Percentiles rank a stretch among this genome's conserved stretches.
These are phyloP conservation scores for Pogonocichla stellata DNA, from an alignment of 2,113 vertebrate species.

Conservation along the genomic window DNA sequence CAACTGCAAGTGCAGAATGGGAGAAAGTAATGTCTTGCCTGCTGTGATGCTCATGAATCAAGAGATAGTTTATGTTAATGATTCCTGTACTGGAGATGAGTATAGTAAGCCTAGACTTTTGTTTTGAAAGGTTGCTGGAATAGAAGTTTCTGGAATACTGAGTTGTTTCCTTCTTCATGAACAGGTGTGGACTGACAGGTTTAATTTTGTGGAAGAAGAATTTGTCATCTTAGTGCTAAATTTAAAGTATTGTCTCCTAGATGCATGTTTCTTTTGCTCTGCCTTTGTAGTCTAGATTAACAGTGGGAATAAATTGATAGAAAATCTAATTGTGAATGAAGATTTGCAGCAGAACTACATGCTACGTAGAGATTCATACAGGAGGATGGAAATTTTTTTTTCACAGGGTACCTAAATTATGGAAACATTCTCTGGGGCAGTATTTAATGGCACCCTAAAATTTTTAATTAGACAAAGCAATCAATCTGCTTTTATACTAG, in stretches of 20 bases:
- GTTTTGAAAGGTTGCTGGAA: background rate
- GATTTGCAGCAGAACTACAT: background rate
- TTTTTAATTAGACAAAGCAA: background rate
- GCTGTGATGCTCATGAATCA: constrained; percentile 9
- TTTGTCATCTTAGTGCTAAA: background rate
- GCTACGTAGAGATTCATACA: background rate
- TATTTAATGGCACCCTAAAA: background rate
- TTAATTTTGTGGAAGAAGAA: background rate
- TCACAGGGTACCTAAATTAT: background rate
- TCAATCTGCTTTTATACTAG: background rate
- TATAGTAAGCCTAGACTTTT: background rate
- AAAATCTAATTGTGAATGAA: background rate
- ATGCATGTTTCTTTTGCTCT: background rate
- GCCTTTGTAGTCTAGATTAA: background rate
- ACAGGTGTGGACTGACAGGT: background rate
- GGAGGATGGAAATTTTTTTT: background rate
- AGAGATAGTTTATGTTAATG: background rate
- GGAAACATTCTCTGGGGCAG: background rate
- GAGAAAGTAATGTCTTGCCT: background rate
- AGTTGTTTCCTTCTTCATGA: background rate
- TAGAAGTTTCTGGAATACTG: background rate
- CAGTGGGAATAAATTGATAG: background rate
- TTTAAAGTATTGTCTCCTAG: background rate
- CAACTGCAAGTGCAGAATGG: background rate
- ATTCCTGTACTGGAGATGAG: background rate